phyloP scores from a whole-genome alignment of 2,888 invertebrate species.

The Cacoxenus indagator region DNA sequence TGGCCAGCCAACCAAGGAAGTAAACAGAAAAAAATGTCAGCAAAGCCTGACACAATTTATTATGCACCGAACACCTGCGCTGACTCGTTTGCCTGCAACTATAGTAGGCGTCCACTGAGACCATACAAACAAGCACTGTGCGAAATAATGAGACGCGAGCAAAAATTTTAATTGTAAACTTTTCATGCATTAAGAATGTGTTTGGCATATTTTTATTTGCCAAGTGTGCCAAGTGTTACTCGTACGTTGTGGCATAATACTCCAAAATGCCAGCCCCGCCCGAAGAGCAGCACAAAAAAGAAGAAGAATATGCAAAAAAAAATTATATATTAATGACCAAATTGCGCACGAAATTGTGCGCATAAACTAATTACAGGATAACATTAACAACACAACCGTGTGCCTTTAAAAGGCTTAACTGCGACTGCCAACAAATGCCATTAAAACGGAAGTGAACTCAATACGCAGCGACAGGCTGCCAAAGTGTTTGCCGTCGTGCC shows the following conservation, averaged over 20 bases:
- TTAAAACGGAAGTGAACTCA: constrained; percentile 40
- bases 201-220: too few species aligned
- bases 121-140: too few species aligned
- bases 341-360: constrained; percentile 62
- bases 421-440: constrained; percentile 35
- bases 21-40: constrained; percentile 9
- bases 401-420: constrained; percentile 56
- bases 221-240: too few species aligned
- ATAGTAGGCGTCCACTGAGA: constrained; percentile 30
- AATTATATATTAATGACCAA: constrained; percentile 52
- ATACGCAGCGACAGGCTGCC: constrained; percentile 29
- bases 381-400: constrained; percentile 55
- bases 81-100: constrained; percentile 27
- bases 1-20: constrained; percentile 47
- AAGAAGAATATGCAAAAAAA: constrained; percentile 15
- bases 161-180: too few species aligned
- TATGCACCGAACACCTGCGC: constrained; percentile 52
- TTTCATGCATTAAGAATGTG: too few species aligned
- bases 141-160: too few species aligned
- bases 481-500: too few species aligned
- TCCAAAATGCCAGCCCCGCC: too few species aligned
- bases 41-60: constrained; percentile 46
- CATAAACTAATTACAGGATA: constrained; percentile 65
- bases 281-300: constrained; percentile 17
- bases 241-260: too few species aligned